Percentiles rank a stretch among this genome's conserved stretches.
Evolutionary conservation across 2,888 invertebrate species (phyloP).

Genomic region (Cantharis rufa): DNA sequence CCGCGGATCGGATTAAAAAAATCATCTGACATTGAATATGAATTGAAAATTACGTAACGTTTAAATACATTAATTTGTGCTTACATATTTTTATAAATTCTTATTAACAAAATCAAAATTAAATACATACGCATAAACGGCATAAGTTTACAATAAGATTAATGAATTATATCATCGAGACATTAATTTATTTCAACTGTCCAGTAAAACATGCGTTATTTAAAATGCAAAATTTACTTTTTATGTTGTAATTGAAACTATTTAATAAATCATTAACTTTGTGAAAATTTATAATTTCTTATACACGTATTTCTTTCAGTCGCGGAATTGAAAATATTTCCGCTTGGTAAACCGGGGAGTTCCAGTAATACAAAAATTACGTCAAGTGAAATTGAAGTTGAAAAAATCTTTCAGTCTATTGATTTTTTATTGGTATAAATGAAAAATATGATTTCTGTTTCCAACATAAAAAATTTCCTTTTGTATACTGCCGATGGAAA

Average conservation of each 20-base stretch:
- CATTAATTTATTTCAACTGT: background rate
- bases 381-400: background rate
- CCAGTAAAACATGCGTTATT: background rate
- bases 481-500: background rate
- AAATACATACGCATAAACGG: background rate
- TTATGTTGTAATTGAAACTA: background rate
- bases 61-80: background rate
- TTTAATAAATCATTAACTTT: background rate
- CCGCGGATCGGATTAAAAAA: background rate
- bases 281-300: background rate
- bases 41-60: constrained; percentile 1
- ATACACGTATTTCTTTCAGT: too few species aligned
- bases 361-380: background rate
- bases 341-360: background rate
- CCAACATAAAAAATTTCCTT: background rate
- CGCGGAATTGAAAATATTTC: background rate
- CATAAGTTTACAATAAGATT: background rate
- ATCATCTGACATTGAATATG: background rate
- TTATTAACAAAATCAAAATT: background rate
- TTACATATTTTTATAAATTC: background rate
- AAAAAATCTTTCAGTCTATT: background rate
- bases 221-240: background rate
- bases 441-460: background rate
- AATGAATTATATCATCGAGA: background rate
- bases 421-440: too few species aligned